Conservation (phyloP, 2,113 vertebrate genomes). For the Trogon surrucura region DNA sequence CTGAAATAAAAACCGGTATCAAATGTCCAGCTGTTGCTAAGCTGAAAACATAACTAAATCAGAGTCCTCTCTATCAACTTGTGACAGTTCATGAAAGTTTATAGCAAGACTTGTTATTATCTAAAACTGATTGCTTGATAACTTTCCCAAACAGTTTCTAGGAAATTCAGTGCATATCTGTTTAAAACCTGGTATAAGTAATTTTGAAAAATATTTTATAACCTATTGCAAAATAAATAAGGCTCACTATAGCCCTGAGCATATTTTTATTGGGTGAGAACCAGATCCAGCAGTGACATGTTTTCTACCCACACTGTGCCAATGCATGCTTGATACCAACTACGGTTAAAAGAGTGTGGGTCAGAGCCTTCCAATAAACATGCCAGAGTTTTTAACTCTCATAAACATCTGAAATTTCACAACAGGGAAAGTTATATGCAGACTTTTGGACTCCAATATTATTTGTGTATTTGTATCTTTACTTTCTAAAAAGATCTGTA, state of each 20-base stretch:
- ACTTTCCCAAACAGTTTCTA: neutral
- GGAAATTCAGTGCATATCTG: neutral
- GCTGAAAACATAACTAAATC: neutral
- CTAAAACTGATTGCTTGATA: neutral
- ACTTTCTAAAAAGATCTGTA: neutral
- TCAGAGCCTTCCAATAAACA: neutral
- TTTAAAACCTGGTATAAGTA: neutral
- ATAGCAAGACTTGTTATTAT: neutral
- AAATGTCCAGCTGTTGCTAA: neutral
- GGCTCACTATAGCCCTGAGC: neutral
- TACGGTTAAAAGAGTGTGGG: neutral
- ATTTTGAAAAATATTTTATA: constrained; percentile 2
- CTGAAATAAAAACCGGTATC: neutral
- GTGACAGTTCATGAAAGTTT: neutral
- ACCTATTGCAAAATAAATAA: constrained; percentile 12
- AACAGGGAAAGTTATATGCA: neutral
- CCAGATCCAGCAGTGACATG: neutral
- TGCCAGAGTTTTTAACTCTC: neutral
- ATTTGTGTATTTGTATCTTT: neutral
- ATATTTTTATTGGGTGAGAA: constrained; percentile 40
- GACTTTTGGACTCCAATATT: neutral
- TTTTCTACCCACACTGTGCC: neutral
- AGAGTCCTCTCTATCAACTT: neutral
- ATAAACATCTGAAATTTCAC: neutral
- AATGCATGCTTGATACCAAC: neutral